A percentile compares a stretch with the other conserved stretches of the same genome.
Conservation (phyloP, 2,113 vertebrate genomes). For the Smithornis capensis region DNA sequence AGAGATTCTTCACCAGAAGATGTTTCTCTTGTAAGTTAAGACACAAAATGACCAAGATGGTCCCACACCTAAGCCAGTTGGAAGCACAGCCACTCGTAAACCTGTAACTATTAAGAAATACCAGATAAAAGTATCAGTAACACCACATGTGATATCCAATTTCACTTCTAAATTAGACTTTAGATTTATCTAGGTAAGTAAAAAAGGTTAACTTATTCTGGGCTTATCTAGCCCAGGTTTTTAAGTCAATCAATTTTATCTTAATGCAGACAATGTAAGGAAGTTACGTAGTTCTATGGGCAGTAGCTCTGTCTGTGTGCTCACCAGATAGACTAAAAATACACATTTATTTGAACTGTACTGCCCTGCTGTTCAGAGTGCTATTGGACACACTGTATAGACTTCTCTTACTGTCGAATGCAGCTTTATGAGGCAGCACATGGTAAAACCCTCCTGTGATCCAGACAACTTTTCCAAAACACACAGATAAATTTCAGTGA, state of each 20-base stretch:
- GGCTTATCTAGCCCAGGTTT: neutral
- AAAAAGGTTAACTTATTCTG: neutral
- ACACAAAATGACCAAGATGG: neutral
- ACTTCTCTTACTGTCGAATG: neutral
- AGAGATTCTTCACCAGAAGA: neutral
- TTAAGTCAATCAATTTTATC: neutral
- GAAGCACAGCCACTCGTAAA: neutral
- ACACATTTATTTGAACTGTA: neutral
- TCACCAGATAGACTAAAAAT: neutral
- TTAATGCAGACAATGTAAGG: neutral
- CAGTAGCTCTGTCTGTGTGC: neutral
- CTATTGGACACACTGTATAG: neutral
- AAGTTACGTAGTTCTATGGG: neutral
- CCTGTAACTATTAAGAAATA: neutral
- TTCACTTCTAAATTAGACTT: neutral
- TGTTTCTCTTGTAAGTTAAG: neutral
- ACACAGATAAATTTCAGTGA: neutral
- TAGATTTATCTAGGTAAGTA: neutral
- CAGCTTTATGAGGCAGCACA: neutral
- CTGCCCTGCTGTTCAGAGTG: neutral
- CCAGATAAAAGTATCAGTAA: neutral
- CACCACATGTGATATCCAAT: rapidly evolving
- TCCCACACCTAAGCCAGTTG: neutral
- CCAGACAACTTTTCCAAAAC: neutral
- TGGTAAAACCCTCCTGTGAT: neutral